Evolutionary conservation across 2,888 invertebrate species (phyloP), one percentile per base, ranked within the genome.

Genomic region (Tanytarsus gracilentus): DNA sequence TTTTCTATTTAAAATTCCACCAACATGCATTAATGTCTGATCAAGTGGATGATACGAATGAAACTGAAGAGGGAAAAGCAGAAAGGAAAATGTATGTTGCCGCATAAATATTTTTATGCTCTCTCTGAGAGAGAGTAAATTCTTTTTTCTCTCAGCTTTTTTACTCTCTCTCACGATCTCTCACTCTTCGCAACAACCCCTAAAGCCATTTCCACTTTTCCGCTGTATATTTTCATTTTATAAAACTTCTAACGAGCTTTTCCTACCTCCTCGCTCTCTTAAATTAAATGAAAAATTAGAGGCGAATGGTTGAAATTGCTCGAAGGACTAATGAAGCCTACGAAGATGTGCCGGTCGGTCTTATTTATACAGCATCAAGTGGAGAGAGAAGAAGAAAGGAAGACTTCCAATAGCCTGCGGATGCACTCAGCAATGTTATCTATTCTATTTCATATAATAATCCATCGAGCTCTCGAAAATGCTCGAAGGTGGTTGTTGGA

Each of bases 391-490:
- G 44, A 44, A 44, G 44, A 44, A 44, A 44, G 8, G 36, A n/a
- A n/a, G n/a, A n/a, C n/a, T n/a, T n/a, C n/a, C n/a, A n/a, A 18
- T 44, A 18, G 18, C 44, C 44, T 16, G 6, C 16, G 44, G 44
- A 18, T 21, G 21, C 44, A 44, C 44, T 44, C 44, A 18, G 44
- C 21, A 58, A 30, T 58, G 58, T 55, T 55, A 55, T 55, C 55
- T 55, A 55, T 55, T 55, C 33, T 33, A 55, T 55, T 55, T 55
- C 55, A 55, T 55, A n/a, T n/a, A n/a, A n/a, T n/a, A 55, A 33
- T 55, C 55, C 55, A 55, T 55, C 55, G 55, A 55, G 55, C 21
- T n/a, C n/a, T n/a, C 25, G 55, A 40, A 39, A 33, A 30, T 25
- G 58, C 21, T 27, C 5, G 4, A 29, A 44, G 48, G 44, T 8